Base-by-base conservation (phyloP, 2,888 invertebrate species). In the Sphaerophoria rueppellii region DNA sequence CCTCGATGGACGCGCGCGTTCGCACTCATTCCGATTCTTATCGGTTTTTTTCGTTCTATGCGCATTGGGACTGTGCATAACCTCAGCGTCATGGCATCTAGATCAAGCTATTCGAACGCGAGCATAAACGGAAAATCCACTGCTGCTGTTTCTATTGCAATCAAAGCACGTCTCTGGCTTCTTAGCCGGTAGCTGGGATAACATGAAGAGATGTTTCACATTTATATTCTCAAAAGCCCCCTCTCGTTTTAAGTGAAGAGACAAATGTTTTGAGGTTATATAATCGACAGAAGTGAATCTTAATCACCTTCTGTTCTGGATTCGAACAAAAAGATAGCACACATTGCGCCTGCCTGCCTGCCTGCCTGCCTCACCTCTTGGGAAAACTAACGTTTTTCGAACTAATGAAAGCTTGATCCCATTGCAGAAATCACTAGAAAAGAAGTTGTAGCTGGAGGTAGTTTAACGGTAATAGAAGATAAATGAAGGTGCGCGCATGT, bases 211-310 rank as follows among this genome's bases (percentile, higher is more conserved):
- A 0, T 4, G 43, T 9, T 4, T 16, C 9, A 40, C 40, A 9
- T 16, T 12, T 40, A 14, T 16, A 58, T 37, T 60, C 16, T 40
- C 6, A 7, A 55, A 54, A 57, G 34, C 57, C 40, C 40, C 58
- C 37, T 52, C 60, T 48, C 35, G 24, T 63, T 54, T 55, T 32
- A 57, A 35, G 37, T 54, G 69, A 65, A 60, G 80, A 83, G 83
- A 83, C 83, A 83, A 83, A 83, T 83, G 83, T 72, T 79, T 67
- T 61, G 48, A 61, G 75, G 80, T 83, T 80, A 83, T 80, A 79
- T 57, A 83, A 83, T 85, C 85, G 85, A 85, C 85, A 77, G 72
- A 85, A 85, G 76, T 72, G 70, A 73, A 85, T 85, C 81, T 80
- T 73, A 85, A 81, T 85, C 85, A 85, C 76, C 80, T 76, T 69